Conservation (phyloP, 2,888 invertebrate species). For the Latheticus oryzae region DNA sequence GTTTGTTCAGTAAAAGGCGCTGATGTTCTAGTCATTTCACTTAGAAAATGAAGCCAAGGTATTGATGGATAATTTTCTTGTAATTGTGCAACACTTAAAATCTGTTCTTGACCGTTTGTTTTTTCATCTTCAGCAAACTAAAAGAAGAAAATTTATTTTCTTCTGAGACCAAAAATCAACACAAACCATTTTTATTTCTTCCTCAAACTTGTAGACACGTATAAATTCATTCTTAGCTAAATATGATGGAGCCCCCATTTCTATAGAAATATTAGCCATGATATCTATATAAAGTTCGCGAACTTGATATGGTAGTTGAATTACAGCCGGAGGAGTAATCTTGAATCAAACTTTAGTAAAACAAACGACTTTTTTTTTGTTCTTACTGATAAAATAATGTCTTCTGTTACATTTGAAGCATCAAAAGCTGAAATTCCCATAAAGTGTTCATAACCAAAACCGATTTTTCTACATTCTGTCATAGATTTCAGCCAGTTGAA, state of each 20-base stretch:
- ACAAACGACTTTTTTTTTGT: too few species aligned
- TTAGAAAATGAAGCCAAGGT: slow-evolving; percentile 54
- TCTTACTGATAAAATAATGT: slow-evolving; percentile 41
- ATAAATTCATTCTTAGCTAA: slow-evolving; percentile 46
- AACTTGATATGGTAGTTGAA: slow-evolving; percentile 12
- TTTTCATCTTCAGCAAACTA: slow-evolving; percentile 41
- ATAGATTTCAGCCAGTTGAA: slow-evolving; percentile 54
- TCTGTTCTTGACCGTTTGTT: slow-evolving; percentile 15
- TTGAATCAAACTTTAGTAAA: slow-evolving; percentile 27
- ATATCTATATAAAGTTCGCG: slow-evolving; percentile 45
- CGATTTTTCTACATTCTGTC: slow-evolving; percentile 50
- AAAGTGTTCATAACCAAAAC: slow-evolving; percentile 50
- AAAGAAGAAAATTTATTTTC: slow-evolving; percentile 15
- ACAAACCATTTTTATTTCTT: slow-evolving; percentile 48
- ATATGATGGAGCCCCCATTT: slow-evolving; percentile 47
- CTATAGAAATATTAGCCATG: slow-evolving; percentile 51
- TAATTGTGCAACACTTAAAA: slow-evolving; percentile 5
- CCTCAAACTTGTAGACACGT: slow-evolving; percentile 50
- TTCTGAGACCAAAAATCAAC: slow-evolving; percentile 8
- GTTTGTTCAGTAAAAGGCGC: slow-evolving; percentile 46
- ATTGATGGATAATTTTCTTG: slow-evolving; percentile 44
- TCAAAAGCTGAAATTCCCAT: slow-evolving; percentile 33
- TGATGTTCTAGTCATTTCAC: slow-evolving; percentile 48
- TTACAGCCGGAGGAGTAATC: slow-evolving; percentile 43
- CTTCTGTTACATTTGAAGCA: slow-evolving; percentile 18